Conservation (phyloP, 2,888 invertebrate genomes). For the Brachynemurus nebulosus region DNA sequence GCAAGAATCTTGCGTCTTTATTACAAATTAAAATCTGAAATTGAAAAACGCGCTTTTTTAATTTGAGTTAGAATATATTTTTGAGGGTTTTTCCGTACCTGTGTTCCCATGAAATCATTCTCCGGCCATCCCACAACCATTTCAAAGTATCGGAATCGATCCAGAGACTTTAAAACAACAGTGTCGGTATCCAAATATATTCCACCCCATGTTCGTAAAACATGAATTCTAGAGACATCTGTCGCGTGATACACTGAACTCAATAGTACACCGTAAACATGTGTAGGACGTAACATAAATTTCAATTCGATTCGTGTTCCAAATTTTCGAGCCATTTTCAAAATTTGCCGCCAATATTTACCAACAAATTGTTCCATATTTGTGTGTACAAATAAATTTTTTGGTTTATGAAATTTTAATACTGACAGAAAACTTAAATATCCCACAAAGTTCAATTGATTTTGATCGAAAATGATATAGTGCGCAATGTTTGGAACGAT, state of each 20-base stretch:
- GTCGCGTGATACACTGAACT: constrained; percentile 28
- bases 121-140: constrained; percentile 28
- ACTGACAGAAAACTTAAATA: constrained; percentile 25
- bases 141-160: constrained; percentile 26
- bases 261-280: constrained; percentile 29
- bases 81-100: constrained; percentile 15
- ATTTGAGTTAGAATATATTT: neutral
- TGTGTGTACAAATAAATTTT: constrained; percentile 24
- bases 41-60: constrained; percentile 9
- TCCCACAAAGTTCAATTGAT: constrained; percentile 23
- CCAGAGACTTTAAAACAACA: constrained; percentile 25
- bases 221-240: constrained; percentile 27
- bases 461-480: constrained; percentile 25
- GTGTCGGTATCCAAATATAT: constrained; percentile 29
- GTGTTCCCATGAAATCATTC: constrained; percentile 25
- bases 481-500: constrained; percentile 27
- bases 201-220: constrained; percentile 27
- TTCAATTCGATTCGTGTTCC: constrained; percentile 8
- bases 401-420: constrained; percentile 25
- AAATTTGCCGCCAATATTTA: constrained; percentile 20
- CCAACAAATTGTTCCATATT: constrained; percentile 20
- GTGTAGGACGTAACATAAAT: constrained; percentile 22
- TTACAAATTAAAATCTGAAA: constrained; percentile 27
- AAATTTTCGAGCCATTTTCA: constrained; percentile 3
- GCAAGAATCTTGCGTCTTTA: constrained; percentile 26